Percentiles rank a stretch among this genome's conserved stretches.
Evolutionary conservation across 2,888 invertebrate species (phyloP).

Genomic region (Zootermopsis nevadensis): DNA sequence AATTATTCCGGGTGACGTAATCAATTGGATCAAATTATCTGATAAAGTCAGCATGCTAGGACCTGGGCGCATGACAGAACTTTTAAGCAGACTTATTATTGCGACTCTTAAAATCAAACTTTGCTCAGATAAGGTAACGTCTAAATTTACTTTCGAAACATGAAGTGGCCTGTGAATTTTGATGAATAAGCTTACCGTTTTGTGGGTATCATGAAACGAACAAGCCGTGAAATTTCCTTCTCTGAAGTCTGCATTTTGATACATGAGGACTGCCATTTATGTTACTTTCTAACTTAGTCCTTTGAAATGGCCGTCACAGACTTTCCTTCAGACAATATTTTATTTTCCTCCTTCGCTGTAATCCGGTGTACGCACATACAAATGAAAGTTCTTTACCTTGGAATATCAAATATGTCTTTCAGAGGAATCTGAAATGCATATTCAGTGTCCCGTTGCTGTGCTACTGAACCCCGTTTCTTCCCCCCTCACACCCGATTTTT

Average conservation of each 20-base stretch:
- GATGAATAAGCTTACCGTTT: background rate
- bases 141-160: slow-evolving; percentile 7
- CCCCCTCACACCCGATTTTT: slow-evolving; percentile 18
- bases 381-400: background rate
- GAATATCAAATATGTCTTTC: slow-evolving; percentile 32
- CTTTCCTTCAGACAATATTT: slow-evolving; percentile 11
- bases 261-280: background rate
- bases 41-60: too few relatives aligned
- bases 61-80: too few relatives aligned
- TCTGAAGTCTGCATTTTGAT: background rate
- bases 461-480: background rate
- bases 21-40: too few relatives aligned
- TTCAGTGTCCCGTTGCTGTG: slow-evolving; percentile 36
- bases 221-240: background rate
- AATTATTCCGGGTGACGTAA: too few relatives aligned
- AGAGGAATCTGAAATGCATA: slow-evolving; percentile 36
- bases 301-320: background rate
- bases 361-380: slow-evolving; percentile 19
- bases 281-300: background rate
- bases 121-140: background rate
- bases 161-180: slow-evolving; percentile 1
- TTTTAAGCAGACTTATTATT: background rate
- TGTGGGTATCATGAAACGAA: slow-evolving; percentile 8
- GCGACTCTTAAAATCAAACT: background rate
- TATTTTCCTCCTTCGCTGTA: too few relatives aligned